These are phyloP conservation scores for Melinopterus prodromus DNA, from an alignment of 2,888 invertebrate species.

Conservation along the genomic window DNA sequence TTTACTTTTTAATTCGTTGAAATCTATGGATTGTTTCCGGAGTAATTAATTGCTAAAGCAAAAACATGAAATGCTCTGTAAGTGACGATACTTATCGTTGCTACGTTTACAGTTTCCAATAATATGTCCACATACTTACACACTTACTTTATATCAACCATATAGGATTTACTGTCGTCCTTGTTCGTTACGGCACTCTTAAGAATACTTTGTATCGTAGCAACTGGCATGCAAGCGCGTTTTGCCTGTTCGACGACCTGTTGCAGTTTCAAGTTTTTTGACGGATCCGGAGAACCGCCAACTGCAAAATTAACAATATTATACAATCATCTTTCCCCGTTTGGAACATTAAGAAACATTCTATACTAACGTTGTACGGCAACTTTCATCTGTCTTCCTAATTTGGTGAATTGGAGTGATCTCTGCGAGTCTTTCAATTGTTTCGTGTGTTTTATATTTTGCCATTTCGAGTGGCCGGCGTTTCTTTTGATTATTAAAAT, in stretches of 20 bases:
- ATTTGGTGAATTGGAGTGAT: constrained; percentile 60
- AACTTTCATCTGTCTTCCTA: constrained; percentile 65
- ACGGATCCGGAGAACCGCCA: constrained; percentile 69
- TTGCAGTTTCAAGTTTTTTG: constrained; percentile 65
- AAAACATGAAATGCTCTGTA: neutral
- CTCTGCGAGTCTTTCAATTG: constrained; percentile 69
- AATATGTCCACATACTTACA: neutral
- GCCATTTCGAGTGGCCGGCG: constrained; percentile 83
- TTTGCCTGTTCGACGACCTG: constrained; percentile 69
- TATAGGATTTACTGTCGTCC: constrained; percentile 55
- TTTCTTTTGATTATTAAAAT: constrained; percentile 45
- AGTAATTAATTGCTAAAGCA: no score
- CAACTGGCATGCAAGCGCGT: constrained; percentile 68
- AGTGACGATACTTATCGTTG: constrained; percentile 7
- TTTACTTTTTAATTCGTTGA: no score
- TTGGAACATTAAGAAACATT: neutral
- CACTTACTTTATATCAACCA: constrained; percentile 60
- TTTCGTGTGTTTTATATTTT: constrained; percentile 77
- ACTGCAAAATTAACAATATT: constrained; percentile 58
- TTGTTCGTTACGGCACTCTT: constrained; percentile 62
- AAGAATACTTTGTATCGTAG: constrained; percentile 68
- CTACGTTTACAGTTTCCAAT: no score
- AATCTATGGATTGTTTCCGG: no score
- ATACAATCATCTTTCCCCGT: neutral
- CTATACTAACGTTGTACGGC: constrained; percentile 67